Evolutionary conservation across 2,113 vertebrate genomes (phyloP), one percentile per base, ranked within the genome.

Genomic region (Pachyramphus minor): DNA sequence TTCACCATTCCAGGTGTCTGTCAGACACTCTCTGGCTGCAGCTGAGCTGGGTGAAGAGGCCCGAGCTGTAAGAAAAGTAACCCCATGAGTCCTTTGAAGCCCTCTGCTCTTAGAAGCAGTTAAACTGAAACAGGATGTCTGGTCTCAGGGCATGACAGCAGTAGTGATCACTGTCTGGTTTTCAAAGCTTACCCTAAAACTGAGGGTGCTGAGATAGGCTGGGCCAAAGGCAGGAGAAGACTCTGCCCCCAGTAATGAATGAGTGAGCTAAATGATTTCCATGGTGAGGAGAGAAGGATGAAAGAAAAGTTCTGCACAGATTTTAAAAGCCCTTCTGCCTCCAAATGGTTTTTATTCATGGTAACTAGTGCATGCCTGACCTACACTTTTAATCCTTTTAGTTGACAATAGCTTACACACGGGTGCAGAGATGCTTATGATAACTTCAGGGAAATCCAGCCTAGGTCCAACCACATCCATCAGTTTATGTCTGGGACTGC

Each of bases 71-170:
- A 71, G 63, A 41, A 92, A 76, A 91, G 62, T 64, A 58, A 1
- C 0, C 9, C 25, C 52, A 52, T 5, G 3, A 68, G 60, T 16
- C 33, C 41, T 89, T 91, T 89, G 76, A 95, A 94, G 58, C 14
- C 5, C 33, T 88, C 35, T 78, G 64, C 84, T 76, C 55, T 85
- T 49, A 87, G 81, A 59, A 76, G 41, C 88, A 85, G 87, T 85
- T 91, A 73, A 59, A 90, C 67, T 59, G 53, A 93, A 83, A 93
- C 78, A 95, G 92, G 94, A 96, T 90, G 83, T 94, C 56, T 95
- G 55, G 49, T 94, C n/a, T 53, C 62, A 47, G 60, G 47, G 49
- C 49, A 42, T 31, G 53, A 39, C 24, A 25, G 58, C 58, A 35
- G 82, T 28, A 60, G n/a, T 3, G 1, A 59, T 12, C 1, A 5